phyloP scores from a whole-genome alignment of 2,888 invertebrate genomes.

The Corbicula japonica region DNA sequence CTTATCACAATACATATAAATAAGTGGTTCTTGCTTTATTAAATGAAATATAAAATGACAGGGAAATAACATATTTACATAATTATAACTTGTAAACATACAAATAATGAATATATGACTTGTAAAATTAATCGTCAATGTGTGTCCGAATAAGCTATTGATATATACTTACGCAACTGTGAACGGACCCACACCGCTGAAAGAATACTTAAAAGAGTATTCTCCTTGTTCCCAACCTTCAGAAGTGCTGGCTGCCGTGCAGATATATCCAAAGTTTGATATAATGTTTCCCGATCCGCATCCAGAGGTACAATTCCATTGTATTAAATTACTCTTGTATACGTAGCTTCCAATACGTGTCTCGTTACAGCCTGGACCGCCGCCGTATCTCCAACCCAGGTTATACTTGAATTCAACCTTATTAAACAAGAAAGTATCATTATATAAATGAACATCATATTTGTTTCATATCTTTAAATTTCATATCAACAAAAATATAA shows the following conservation, averaged over 20 bases:
- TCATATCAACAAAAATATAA: too few relatives aligned
- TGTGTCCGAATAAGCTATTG: background rate
- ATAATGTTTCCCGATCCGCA: background rate
- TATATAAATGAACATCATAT: too few relatives aligned
- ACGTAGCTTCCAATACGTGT: background rate
- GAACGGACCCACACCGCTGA: constrained; percentile 26
- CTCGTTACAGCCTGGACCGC: background rate
- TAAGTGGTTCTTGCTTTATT: too few relatives aligned
- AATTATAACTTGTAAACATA: too few relatives aligned
- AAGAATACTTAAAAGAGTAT: constrained; percentile 29
- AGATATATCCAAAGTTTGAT: constrained; percentile 10
- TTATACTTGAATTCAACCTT: constrained; percentile 38
- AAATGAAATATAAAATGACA: too few relatives aligned
- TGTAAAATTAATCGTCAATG: too few relatives aligned
- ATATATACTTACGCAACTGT: constrained; percentile 21
- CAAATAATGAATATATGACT: too few relatives aligned
- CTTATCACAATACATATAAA: constrained; percentile 4
- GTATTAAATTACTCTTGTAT: background rate
- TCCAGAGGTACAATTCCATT: constrained; percentile 18
- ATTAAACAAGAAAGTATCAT: too few relatives aligned
- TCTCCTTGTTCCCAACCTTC: constrained; percentile 49
- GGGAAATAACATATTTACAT: too few relatives aligned
- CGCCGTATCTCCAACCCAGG: constrained; percentile 34
- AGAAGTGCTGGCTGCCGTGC: constrained; percentile 9
- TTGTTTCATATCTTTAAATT: too few relatives aligned